These are phyloP conservation scores for Crematogaster levior DNA, from an alignment of 2,888 invertebrate species.

Conservation along the genomic window DNA sequence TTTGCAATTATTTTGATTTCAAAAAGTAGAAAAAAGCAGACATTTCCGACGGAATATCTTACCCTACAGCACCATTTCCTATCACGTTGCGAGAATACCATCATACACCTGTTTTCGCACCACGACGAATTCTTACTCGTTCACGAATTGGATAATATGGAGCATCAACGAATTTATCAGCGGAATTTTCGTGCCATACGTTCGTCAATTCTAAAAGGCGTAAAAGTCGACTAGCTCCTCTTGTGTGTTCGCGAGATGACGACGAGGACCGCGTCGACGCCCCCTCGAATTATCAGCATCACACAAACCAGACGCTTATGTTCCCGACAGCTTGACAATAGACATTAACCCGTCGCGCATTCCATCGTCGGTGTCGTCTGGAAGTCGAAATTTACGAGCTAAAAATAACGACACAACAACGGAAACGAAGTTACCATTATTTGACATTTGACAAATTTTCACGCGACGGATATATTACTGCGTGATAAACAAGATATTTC, in stretches of 20 bases:
- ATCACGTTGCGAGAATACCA: neutral
- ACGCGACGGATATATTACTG: neutral
- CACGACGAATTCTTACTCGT: neutral
- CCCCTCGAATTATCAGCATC: constrained; percentile 65
- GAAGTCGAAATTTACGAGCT: constrained; percentile 19
- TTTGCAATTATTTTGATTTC: neutral
- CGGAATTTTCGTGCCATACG: neutral
- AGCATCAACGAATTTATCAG: neutral
- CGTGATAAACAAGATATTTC: neutral
- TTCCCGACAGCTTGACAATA: neutral
- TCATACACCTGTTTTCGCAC: neutral
- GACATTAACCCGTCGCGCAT: constrained; percentile 40
- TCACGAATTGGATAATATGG: neutral
- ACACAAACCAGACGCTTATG: constrained; percentile 61
- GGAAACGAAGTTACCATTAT: no score
- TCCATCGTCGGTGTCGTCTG: constrained; percentile 23
- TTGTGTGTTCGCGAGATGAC: neutral
- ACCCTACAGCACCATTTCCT: neutral
- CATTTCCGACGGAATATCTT: neutral
- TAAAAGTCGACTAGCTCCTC: constrained; percentile 16
- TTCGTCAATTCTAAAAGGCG: neutral
- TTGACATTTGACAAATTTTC: neutral
- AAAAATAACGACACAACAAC: neutral
- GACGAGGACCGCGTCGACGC: constrained; percentile 55
- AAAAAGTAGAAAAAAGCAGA: neutral